phyloP scores from a whole-genome alignment of 2,888 invertebrate genomes.

The Hecatera dysodea region DNA sequence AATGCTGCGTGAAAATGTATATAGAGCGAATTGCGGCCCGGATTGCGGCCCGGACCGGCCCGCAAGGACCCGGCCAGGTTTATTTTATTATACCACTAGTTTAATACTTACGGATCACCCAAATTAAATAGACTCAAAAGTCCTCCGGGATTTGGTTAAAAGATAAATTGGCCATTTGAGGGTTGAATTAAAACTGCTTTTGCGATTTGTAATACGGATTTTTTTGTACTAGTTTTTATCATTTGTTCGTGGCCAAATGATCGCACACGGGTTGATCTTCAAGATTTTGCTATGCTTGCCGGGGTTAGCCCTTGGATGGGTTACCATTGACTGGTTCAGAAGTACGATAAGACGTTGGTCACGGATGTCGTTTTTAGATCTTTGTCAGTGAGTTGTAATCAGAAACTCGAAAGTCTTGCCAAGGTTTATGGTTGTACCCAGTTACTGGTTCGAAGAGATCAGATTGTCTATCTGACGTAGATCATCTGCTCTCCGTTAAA shows the following conservation, averaged over 20 bases:
- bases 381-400: too few relatives aligned
- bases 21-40: conserved; percentile 46
- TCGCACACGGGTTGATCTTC: neutral
- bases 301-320: neutral
- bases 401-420: too few relatives aligned
- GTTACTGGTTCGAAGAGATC: too few relatives aligned
- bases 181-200: neutral
- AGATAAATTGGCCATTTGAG: conserved; percentile 7
- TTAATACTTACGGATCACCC: conserved; percentile 51
- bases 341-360: too few relatives aligned
- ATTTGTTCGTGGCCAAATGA: neutral
- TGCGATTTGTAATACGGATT: neutral
- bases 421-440: too few relatives aligned
- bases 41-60: conserved; percentile 20
- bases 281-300: neutral
- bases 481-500: too few relatives aligned
- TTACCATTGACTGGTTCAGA: too few relatives aligned
- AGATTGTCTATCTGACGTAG: too few relatives aligned
- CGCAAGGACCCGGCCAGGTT: conserved; percentile 33
- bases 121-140: conserved; percentile 56
- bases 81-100: conserved; percentile 57
- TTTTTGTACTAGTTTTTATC: neutral
- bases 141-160: conserved; percentile 19
- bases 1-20: conserved; percentile 78
- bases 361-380: too few relatives aligned